Evolutionary conservation across 2,888 invertebrate genomes (phyloP).

Genomic region (Tetragonula carbonaria): DNA sequence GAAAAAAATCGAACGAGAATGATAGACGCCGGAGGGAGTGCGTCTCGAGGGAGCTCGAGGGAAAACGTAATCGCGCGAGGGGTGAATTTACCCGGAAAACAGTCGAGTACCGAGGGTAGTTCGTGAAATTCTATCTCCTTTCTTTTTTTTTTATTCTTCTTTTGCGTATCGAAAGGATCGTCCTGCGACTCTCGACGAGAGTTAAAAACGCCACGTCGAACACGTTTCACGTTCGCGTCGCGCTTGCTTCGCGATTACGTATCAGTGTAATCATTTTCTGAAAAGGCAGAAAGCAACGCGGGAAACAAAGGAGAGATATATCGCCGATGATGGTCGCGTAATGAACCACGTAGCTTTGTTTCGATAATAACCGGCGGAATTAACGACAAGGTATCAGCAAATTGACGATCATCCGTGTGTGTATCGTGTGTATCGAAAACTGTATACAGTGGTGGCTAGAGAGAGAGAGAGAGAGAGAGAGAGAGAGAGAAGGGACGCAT

Average conservation of each 20-base stretch:
- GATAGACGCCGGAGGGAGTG: not conserved
- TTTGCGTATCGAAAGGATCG: conserved; percentile 23
- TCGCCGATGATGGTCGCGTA: not conserved
- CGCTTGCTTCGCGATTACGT: not conserved
- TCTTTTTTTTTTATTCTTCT: conserved; percentile 2
- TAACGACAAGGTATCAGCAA: conserved; percentile 1
- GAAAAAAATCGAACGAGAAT: not conserved
- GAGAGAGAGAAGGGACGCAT: conserved; percentile 1
- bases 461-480: not conserved
- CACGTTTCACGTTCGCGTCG: not conserved
- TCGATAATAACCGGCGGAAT: not conserved
- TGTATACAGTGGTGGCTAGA: not conserved
- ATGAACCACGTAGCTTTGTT: not conserved
- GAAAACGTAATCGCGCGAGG: not conserved
- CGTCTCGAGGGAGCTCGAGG: not conserved
- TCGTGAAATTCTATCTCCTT: conserved; percentile 3
- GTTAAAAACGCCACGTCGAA: not conserved
- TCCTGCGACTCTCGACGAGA: not conserved
- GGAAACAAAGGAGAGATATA: not conserved
- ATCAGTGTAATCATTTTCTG: not conserved
- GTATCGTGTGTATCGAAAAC: too few relatives aligned
- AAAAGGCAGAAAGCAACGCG: too few relatives aligned
- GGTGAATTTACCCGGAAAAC: conserved; percentile 33
- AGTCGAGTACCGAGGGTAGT: not conserved
- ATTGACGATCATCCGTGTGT: not conserved